phyloP scores from a whole-genome alignment of 1,140 invertebrate genomes.

The Bombus sylvicola region DNA sequence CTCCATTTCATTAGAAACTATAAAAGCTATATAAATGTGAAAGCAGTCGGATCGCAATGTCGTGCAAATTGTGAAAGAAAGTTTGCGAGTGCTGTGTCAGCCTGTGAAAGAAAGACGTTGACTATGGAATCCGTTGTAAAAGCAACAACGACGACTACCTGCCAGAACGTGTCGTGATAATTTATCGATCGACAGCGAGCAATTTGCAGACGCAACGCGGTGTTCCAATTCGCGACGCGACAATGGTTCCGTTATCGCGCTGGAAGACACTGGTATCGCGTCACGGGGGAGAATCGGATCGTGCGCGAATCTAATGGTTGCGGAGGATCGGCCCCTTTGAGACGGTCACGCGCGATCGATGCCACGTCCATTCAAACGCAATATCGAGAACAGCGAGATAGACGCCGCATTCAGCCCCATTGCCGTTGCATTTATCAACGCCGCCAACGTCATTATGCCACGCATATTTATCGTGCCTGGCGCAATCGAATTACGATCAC shows the following conservation, averaged over 20 bases:
- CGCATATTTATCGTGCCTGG: neutral
- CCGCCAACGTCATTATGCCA: neutral
- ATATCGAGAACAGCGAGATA: slow-evolving; percentile 29
- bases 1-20: rapidly evolving
- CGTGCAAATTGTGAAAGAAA: too few relatives aligned
- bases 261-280: slow-evolving; percentile 31
- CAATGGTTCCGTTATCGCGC: slow-evolving; percentile 20
- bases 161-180: neutral
- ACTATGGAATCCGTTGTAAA: neutral
- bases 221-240: neutral
- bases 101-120: too few relatives aligned
- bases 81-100: too few relatives aligned
- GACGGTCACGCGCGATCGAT: slow-evolving; percentile 5
- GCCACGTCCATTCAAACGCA: slow-evolving; percentile 23
- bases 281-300: slow-evolving; percentile 21
- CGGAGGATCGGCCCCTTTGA: slow-evolving; percentile 29
- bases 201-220: neutral
- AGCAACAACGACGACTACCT: too few relatives aligned
- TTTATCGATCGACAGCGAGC: slow-evolving; percentile 21
- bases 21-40: too few relatives aligned
- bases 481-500: neutral
- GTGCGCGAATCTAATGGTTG: slow-evolving; percentile 30
- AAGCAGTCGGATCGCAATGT: too few relatives aligned
- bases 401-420: slow-evolving; percentile 6
- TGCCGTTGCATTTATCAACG: slow-evolving; percentile 28